phyloP scores from a whole-genome alignment of 2,888 invertebrate genomes.

The Polia nebulosa region DNA sequence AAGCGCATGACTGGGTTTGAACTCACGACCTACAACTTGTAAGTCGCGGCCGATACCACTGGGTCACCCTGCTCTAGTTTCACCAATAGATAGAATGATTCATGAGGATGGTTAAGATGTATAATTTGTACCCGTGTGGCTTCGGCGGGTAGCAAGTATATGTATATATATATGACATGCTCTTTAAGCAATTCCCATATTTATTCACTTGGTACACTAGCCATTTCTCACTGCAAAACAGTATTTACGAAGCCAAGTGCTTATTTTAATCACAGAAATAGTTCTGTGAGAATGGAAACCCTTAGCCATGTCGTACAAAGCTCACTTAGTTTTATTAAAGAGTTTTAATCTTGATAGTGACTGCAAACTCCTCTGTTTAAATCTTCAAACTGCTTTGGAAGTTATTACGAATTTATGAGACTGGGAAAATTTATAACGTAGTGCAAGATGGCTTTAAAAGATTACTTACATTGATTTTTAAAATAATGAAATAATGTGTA shows the following conservation, averaged over 20 bases:
- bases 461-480: not conserved
- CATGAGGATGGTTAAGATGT: too few relatives aligned
- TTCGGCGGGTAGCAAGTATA: too few relatives aligned
- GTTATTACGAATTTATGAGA: conserved; percentile 27
- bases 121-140: too few relatives aligned
- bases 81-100: too few relatives aligned
- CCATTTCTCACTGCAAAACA: not conserved
- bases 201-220: not conserved
- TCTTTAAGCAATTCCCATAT: too few relatives aligned
- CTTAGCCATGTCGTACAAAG: conserved; percentile 3
- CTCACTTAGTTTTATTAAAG: conserved; percentile 22
- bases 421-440: not conserved
- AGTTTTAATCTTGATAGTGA: conserved; percentile 35
- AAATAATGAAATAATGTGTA: too few relatives aligned
- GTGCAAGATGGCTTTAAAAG: not conserved
- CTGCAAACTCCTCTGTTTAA: conserved; percentile 24
- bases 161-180: too few relatives aligned
- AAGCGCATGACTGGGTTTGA: too few relatives aligned
- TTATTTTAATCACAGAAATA: conserved; percentile 30
- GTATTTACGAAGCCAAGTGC: conserved; percentile 6
- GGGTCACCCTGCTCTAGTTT: too few relatives aligned
- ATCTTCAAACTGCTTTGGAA: conserved; percentile 12
- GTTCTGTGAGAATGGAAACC: not conserved
- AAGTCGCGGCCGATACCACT: too few relatives aligned
- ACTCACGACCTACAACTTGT: too few relatives aligned